phyloP scores from a whole-genome alignment of 2,888 invertebrate species.

The Megastigmus dorsalis region DNA sequence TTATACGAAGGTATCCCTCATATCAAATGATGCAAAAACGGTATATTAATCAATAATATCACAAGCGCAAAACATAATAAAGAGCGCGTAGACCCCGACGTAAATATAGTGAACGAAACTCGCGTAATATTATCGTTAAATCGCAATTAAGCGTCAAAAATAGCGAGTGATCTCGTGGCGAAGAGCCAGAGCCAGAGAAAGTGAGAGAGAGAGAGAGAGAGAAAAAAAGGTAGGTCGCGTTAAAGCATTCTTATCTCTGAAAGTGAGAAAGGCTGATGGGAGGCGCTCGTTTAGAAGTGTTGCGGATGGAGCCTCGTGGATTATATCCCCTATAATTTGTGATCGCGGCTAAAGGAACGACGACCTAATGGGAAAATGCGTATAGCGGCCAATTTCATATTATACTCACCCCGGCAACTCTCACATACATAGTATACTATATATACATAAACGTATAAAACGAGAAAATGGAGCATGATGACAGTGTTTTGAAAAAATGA shows the following conservation, averaged over 20 bases:
- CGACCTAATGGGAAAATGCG: constrained; percentile 70
- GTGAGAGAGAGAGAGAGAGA: constrained; percentile 31
- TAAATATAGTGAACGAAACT: constrained; percentile 27
- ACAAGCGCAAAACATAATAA: background rate
- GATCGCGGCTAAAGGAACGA: constrained; percentile 63
- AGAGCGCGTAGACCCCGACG: background rate
- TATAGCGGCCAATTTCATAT: constrained; percentile 67
- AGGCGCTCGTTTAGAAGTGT: constrained; percentile 45
- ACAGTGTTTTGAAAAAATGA: constrained; percentile 14
- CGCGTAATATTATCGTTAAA: constrained; percentile 40
- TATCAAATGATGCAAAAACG: too few relatives aligned
- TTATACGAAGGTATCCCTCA: too few relatives aligned
- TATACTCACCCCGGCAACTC: constrained; percentile 62
- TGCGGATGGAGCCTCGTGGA: constrained; percentile 31
- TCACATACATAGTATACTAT: too few relatives aligned
- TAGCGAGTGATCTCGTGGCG: constrained; percentile 42
- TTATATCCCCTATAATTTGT: constrained; percentile 70
- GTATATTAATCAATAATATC: constrained; percentile 30
- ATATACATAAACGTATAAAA: constrained; percentile 44
- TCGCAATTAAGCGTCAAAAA: constrained; percentile 42
- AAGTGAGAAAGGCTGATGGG: constrained; percentile 46
- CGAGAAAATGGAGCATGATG: constrained; percentile 24
- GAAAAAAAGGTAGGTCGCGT: background rate
- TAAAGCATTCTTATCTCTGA: constrained; percentile 38
- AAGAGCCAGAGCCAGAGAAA: constrained; percentile 17